Conservation (phyloP, 2,888 invertebrate genomes). For the Aethes cnicana region DNA sequence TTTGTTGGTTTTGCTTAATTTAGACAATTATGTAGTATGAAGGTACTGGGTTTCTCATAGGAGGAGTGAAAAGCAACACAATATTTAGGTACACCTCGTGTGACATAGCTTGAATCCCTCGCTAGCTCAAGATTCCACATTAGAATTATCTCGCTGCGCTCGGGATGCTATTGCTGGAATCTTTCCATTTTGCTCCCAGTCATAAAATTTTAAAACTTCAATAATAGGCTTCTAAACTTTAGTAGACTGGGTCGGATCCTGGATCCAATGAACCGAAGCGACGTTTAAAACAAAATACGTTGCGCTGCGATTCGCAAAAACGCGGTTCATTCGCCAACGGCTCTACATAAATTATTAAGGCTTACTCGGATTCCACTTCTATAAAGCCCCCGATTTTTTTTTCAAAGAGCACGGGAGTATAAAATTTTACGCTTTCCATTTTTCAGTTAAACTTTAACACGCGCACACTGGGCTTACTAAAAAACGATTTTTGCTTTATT, state of each 20-base stretch:
- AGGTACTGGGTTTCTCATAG: too few species aligned
- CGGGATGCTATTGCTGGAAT: too few species aligned
- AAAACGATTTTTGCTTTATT: conserved; percentile 7
- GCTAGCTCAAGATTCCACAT: too few species aligned
- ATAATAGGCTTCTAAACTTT: too few species aligned
- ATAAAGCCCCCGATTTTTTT: conserved; percentile 19
- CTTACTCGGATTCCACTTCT: conserved; percentile 30
- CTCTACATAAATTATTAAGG: conserved; percentile 30
- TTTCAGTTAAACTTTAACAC: conserved; percentile 19
- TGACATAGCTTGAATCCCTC: too few species aligned
- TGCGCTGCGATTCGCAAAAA: conserved; percentile 33
- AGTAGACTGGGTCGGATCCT: conserved; percentile 6
- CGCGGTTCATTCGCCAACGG: conserved; percentile 30
- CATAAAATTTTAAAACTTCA: too few species aligned
- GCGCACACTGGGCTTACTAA: conserved; percentile 6
- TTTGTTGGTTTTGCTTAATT: too few species aligned
- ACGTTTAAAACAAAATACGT: conserved; percentile 39
- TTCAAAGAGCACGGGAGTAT: conserved; percentile 15
- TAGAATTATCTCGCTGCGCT: too few species aligned
- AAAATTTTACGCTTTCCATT: conserved; percentile 19
- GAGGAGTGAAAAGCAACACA: too few species aligned
- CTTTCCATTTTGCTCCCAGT: too few species aligned
- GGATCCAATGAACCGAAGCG: conserved; percentile 39
- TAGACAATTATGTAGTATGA: too few species aligned
- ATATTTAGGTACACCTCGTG: too few species aligned